Base-by-base conservation (phyloP, 2,113 vertebrate species). In the Brachypodius melanocephalos region DNA sequence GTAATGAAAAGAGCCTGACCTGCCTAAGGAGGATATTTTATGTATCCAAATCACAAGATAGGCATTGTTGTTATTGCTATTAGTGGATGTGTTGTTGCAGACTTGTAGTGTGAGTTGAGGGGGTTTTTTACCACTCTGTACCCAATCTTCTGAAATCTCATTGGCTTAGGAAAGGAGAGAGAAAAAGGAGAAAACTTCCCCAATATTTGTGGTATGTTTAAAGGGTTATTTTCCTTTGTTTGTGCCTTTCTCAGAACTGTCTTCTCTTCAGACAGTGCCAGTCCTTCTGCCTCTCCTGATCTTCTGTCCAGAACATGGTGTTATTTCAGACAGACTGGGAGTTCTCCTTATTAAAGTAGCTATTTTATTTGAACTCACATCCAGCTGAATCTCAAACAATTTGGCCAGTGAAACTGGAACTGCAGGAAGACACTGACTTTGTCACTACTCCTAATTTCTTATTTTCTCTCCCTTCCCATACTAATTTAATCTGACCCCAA, bases 401-500 rank as follows among this genome's bases (percentile, higher is more conserved):
- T 54, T 80, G 40, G 45, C 46, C 54, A 32, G 36, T 29, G 18
- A 62, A 87, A 42, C 1, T 54, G 32, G 45, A 67, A 49, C 38
- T 90, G 71, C 31, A 36, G 46, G 48, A 95, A 90, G 65, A 79
- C 36, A 20, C 32, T 19, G 77, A 32, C 26, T 69, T 84, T 90
- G 32, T 77, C 40, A 48, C 59, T 42, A 48, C 17, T 94, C 25
- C 62, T 85, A 5, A 12, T 75, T 88, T 89, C 59, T 66, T 21
- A 36, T 62, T 79, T 81, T 57, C 14, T 43, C n/a, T 89, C 32
- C 63, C 40, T 13, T 91, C 46, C 45, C 4, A 1, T n/a, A 49
- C n/a, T 66, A n/a, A 77, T 96, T 89, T 62, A 67, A 72, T 86
- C 49, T 92, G 90, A 85, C 93, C 90, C 80, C 11, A 57, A 14